Evolutionary conservation across 2,797 vertebrate species (phyloP).

Genomic region (Platyrinchus mystaceus): DNA sequence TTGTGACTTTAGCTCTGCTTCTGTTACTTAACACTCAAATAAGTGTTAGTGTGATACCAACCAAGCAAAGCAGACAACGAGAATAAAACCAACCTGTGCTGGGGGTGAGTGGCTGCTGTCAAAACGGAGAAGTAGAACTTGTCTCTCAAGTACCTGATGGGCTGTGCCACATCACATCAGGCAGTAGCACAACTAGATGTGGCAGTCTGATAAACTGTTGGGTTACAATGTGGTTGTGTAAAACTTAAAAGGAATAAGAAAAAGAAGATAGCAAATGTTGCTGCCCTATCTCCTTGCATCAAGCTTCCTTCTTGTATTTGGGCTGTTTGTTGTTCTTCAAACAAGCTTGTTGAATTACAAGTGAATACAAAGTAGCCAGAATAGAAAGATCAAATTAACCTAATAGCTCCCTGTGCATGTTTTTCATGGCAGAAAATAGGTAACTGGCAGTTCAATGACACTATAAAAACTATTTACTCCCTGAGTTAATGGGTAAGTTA

Average conservation of each 20-base stretch:
- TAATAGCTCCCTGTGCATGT: not conserved
- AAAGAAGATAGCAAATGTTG: not conserved
- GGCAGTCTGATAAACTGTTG: conserved; percentile 8
- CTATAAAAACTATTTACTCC: not conserved
- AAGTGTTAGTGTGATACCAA: not conserved
- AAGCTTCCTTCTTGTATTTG: not conserved
- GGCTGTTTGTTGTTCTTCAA: not conserved
- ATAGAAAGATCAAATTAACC: not conserved
- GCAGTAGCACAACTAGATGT: not conserved
- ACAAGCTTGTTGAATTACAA: not conserved
- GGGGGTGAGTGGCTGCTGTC: not conserved
- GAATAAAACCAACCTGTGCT: not conserved
- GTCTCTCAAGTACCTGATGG: not conserved
- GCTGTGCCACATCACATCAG: conserved; percentile 1
- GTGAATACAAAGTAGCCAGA: not conserved
- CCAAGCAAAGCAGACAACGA: not conserved
- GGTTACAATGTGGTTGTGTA: not conserved
- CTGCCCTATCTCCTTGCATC: not conserved
- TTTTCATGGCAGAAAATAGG: not conserved
- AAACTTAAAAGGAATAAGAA: conserved; percentile 7
- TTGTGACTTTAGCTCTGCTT: not conserved
- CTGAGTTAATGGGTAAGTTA: fast-evolving
- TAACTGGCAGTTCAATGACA: not conserved
- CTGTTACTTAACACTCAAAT: not conserved
- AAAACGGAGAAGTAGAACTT: not conserved